Evolutionary conservation across 2,888 invertebrate genomes (phyloP).

Genomic region (Itoplectis maculator): DNA sequence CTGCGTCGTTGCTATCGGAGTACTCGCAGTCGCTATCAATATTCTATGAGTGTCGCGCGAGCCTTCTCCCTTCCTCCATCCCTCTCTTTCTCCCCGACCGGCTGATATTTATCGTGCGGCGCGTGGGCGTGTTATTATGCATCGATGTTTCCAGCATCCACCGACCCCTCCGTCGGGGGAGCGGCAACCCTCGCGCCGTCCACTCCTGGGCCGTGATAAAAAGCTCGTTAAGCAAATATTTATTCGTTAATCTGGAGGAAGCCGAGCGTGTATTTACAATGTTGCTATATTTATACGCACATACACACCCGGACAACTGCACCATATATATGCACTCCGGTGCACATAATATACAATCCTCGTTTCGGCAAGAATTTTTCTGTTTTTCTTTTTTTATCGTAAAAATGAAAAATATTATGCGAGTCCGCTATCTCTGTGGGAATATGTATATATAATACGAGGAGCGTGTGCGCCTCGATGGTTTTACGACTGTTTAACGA

Average conservation of each 20-base stretch:
- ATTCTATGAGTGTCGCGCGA: slow-evolving; percentile 47
- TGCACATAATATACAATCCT: background rate
- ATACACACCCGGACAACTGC: too few relatives aligned
- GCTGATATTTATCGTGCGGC: slow-evolving; percentile 47
- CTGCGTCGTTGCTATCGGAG: slow-evolving; percentile 28
- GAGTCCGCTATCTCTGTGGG: slow-evolving; percentile 14
- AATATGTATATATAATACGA: slow-evolving; percentile 18
- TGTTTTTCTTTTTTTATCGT: background rate
- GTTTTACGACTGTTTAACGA: slow-evolving; percentile 67
- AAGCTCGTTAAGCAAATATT: slow-evolving; percentile 65
- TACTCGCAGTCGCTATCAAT: slow-evolving; percentile 44
- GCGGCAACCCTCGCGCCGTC: slow-evolving; percentile 1
- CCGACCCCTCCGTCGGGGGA: background rate
- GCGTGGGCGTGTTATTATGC: slow-evolving; percentile 42
- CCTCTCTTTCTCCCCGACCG: background rate
- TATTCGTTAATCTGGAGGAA: slow-evolving; percentile 52
- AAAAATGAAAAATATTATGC: slow-evolving; percentile 3
- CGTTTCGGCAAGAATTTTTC: slow-evolving; percentile 6
- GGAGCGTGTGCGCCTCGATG: slow-evolving; percentile 38
- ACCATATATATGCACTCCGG: background rate
- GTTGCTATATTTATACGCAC: background rate
- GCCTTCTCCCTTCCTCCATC: background rate
- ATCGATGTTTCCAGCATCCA: slow-evolving; percentile 44
- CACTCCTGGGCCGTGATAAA: slow-evolving; percentile 35
- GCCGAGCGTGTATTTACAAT: slow-evolving; percentile 8